Evolutionary conservation across 2,113 vertebrate species (phyloP), one percentile per base, ranked within the genome.

Genomic region (Psammodynastes pulverulentus): DNA sequence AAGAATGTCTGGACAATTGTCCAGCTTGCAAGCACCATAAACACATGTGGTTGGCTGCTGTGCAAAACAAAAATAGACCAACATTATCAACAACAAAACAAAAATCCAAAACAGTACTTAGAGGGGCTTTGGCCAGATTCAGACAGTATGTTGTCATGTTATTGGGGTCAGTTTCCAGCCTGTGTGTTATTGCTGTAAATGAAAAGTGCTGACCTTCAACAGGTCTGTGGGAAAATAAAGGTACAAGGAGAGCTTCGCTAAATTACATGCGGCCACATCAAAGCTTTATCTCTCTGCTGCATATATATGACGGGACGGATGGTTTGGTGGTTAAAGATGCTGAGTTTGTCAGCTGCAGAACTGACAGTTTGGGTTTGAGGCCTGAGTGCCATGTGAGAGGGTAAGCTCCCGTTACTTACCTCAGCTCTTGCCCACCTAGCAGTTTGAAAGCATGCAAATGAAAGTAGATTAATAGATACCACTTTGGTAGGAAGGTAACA

Each of bases 231-330:
- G 39, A 21, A 56, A 86, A 91, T 48, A 46, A 86, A 39, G 26
- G 34, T 84, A 43, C 67, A 84, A 39, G 72, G 72, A 24, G 10
- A 43, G 46, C 6, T 84, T 53, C 4, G 24, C n/a, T 10, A 56
- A 4, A 85, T 6, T 26, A 92, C 92, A 94, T 96, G 95, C 94
- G 26, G 49, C 53, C 94, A 91, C 51, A 91, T 92, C 92, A 46
- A 1, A 91, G 39, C 46, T 72, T 94, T 84, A 5, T 88, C 48
- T n/a, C 5, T 54, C 23, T 21, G n/a, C 29, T 67, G 62, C 29
- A 34, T 67, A 34, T 34, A 67, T n/a, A 4, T 67, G 13, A 67
- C 0, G 5, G 29, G 29, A 4, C 1, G 1, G 2, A 67, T 34
- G 62, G 29, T 4, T 67, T 2, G 12, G 2, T n/a, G 29, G 29